These are phyloP conservation scores for Tor tambroides DNA, from an alignment of 2,113 vertebrate species.

Conservation along the genomic window DNA sequence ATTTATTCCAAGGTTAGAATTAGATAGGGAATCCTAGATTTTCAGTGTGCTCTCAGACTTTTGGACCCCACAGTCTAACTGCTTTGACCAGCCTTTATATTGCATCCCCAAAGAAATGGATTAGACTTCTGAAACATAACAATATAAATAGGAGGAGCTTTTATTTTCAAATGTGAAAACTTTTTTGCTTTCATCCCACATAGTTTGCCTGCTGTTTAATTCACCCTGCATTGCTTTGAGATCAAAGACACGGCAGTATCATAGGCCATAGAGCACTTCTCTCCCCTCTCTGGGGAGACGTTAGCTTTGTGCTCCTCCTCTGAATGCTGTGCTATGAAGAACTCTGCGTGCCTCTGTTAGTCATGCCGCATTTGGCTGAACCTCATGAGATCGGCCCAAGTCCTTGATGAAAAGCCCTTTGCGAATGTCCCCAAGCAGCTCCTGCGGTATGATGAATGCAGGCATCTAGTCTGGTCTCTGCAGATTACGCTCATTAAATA, in stretches of 20 bases:
- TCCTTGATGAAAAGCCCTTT: slow-evolving; percentile 30
- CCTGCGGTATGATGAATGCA: slow-evolving; percentile 11
- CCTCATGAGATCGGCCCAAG: slow-evolving; percentile 5
- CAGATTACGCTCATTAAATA: slow-evolving; percentile 69
- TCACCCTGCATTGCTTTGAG: background rate
- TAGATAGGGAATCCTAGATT: background rate
- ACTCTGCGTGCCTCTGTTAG: background rate
- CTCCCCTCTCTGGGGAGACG: background rate
- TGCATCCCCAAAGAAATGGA: background rate
- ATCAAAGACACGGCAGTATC: slow-evolving; percentile 21
- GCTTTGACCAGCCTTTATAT: background rate
- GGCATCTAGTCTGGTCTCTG: slow-evolving; percentile 38
- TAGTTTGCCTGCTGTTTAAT: background rate
- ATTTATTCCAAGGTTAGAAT: background rate
- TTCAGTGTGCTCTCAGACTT: background rate
- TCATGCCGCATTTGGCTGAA: background rate
- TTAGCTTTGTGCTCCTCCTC: slow-evolving; percentile 13
- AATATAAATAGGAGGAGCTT: background rate
- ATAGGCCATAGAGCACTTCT: background rate
- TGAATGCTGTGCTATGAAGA: background rate
- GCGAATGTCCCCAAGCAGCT: background rate
- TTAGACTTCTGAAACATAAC: background rate
- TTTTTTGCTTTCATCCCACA: slow-evolving; percentile 18
- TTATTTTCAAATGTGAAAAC: background rate
- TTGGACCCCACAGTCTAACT: background rate